Percentiles rank a stretch among this genome's conserved stretches.
phyloP scores from a whole-genome alignment of 2,113 vertebrate species.

The Gambusia affinis region DNA sequence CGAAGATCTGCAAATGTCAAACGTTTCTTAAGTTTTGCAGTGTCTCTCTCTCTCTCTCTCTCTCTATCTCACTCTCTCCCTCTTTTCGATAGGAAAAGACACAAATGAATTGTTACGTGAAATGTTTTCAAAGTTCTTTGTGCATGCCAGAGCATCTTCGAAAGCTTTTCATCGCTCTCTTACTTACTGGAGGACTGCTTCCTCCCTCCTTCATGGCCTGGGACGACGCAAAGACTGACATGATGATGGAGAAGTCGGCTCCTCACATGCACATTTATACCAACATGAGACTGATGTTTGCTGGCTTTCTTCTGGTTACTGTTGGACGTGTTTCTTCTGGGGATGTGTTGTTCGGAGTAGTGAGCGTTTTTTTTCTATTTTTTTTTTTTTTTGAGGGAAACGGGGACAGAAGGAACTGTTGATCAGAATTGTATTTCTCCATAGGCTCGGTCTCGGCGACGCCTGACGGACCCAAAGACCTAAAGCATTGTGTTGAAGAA shows the following conservation, averaged over 20 bases:
- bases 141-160: constrained; percentile 63
- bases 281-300: constrained; percentile 62
- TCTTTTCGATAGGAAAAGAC: constrained; percentile 23
- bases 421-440: constrained; percentile 47
- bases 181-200: constrained; percentile 34
- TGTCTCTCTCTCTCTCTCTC: not conserved
- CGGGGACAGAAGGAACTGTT: constrained; percentile 33
- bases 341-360: constrained; percentile 52
- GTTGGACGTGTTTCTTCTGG: constrained; percentile 59
- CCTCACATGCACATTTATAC: constrained; percentile 44
- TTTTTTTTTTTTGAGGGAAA: not conserved
- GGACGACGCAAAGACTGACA: constrained; percentile 23
- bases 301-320: constrained; percentile 62
- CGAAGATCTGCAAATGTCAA: constrained; percentile 43
- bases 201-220: constrained; percentile 28
- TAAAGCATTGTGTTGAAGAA: constrained; percentile 38
- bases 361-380: too few species aligned
- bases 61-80: constrained; percentile 12
- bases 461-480: constrained; percentile 57
- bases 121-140: constrained; percentile 48
- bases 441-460: constrained; percentile 26
- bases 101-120: constrained; percentile 31
- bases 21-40: constrained; percentile 27
- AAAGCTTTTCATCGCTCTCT: constrained; percentile 43
- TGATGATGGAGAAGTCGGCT: constrained; percentile 29